Evolutionary conservation across 1,140 invertebrate genomes (phyloP), one percentile per base, ranked within the genome.

Genomic region (Chrysomallon squamiferum): DNA sequence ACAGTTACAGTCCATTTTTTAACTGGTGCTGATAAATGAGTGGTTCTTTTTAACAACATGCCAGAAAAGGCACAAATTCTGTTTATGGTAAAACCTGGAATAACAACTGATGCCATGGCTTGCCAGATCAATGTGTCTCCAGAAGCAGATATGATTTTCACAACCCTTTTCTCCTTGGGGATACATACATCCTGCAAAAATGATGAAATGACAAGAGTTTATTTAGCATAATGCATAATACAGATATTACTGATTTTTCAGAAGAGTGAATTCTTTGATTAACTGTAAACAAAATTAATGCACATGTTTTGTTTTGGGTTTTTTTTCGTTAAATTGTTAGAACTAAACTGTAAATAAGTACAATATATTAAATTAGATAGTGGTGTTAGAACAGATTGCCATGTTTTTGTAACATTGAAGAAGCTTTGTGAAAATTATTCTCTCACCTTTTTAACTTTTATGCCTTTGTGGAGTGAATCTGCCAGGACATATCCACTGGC

Each of bases 71-170:
- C 89, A 85, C 93, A 96, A 62, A 94, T 86, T 74, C 95, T 88
- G 85, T 98, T 98, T 61, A 98, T 97, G 9, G 93, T 93, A 65
- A 94, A 90, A 25, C 96, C 96, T 27, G 96, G 96, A 71, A 98
- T 91, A 27, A 92, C 88, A 2, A 98, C 92, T 3, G 95, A 97
- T 7, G 96, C 96, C 57, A 98, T 88, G 56, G 92, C 90, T 84
- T 98, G 96, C 96, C 96, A 98, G 3, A 94, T 76, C 11, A 98
- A 86, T 0, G 93, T 95, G 85, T 98, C 96, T 0, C 88, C 87
- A 50, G 47, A n/a, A 20, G 18, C 47, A 9, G 47, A 5, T 50
- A 6, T 20, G 7, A 50, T 20, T 7, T 50, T 20, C 9, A 43
- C 9, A 43, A n/a, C n/a, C 9, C n/a, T 43, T 43, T 43, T 11